Evolutionary conservation across 2,797 vertebrate genomes (phyloP), one percentile per base, ranked within the genome.

Genomic region (Enteromius afrohamiltoni): DNA sequence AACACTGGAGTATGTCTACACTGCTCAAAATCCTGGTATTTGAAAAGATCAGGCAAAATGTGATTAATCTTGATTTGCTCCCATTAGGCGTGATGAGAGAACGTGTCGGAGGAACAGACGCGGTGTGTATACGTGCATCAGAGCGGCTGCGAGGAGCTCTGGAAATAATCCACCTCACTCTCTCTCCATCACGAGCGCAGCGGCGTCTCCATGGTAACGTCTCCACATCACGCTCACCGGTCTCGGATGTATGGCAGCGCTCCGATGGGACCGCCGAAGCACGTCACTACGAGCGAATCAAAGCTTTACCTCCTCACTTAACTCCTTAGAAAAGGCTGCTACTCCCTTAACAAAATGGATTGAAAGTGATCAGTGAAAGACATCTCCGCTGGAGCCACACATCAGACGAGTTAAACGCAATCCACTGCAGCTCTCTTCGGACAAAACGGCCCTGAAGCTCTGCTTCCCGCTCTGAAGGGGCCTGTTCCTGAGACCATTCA

Each of bases 121-220:
- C 7, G 17, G 47, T 42, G 67, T 21, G 71, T 42, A 67, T 76
- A 23, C 9, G 19, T 81, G 68, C 42, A 77, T 42, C 62, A 31
- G 34, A 77, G 51, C 37, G 67, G 37, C 47, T 23, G 70, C 37
- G 58, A 77, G 7, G 65, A 78, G 79, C 64, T n/a, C 62, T 26
- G 68, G 86, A 85, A 82, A 79, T 81, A 77, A 89, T 90, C 88
- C 85, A 82, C 29, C n/a, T 68, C 53, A 79, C 86, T 88, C 65
- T 78, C 51, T 71, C 80, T 60, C 58, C 11, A 34, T 80, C 74
- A 70, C 76, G 60, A 64, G 29, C 26, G 65, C 80, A 58, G 55
- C 80, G 16, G 37, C 85, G 75, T 92, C 69, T 87, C 89, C 79
- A 91, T 90, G 87, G 90, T 85, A 89, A 93, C 91, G 79, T 82